Evolutionary conservation across 2,113 vertebrate species (phyloP).

Genomic region (Aphelocoma coerulescens): DNA sequence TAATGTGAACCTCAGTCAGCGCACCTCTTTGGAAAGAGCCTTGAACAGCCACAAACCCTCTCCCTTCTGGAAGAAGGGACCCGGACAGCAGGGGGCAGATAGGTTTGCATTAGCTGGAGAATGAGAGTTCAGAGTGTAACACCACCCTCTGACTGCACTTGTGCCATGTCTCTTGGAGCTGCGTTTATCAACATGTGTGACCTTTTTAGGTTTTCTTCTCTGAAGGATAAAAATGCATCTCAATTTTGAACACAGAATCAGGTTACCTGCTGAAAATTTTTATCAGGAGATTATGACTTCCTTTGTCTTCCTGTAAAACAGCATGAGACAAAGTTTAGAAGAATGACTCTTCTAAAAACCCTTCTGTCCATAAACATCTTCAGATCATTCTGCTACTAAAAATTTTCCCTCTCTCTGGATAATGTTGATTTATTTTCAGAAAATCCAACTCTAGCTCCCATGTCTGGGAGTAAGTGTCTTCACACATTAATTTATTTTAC

Average conservation of each 20-base stretch:
- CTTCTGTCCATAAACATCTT: not conserved
- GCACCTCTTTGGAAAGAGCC: not conserved
- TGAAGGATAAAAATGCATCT: not conserved
- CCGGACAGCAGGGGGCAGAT: not conserved
- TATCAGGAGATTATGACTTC: not conserved
- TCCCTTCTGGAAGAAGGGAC: not conserved
- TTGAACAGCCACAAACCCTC: not conserved
- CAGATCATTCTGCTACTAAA: not conserved
- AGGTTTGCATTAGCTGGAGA: not conserved
- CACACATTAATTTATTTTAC: not conserved
- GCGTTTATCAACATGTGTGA: not conserved
- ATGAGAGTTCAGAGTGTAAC: not conserved
- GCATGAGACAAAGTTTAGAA: not conserved
- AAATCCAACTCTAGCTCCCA: not conserved
- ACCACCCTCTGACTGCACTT: not conserved
- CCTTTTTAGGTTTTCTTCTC: not conserved
- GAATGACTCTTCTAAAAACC: not conserved
- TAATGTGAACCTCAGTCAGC: not conserved
- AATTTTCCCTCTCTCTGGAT: not conserved
- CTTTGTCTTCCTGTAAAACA: not conserved
- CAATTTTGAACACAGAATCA: not conserved
- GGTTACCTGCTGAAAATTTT: not conserved
- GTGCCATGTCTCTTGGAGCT: not conserved
- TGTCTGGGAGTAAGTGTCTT: not conserved
- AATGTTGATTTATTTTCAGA: not conserved